Base-by-base conservation (phyloP, 1,140 invertebrate genomes). In the Oedothorax gibbosus region DNA sequence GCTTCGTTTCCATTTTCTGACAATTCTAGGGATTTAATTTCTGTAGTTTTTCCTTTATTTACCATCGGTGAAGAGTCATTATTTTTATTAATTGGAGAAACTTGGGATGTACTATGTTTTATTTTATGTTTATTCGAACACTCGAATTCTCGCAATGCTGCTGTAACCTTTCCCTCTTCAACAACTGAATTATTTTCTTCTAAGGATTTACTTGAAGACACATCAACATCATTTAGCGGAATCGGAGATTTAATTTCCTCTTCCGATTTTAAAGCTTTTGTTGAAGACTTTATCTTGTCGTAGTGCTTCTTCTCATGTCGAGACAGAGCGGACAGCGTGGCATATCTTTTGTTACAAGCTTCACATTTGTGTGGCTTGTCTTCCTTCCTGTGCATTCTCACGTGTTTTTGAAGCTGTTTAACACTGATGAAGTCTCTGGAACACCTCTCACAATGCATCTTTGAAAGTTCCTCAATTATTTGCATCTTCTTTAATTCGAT, bases 231-330 rank as follows among this genome's bases (percentile, higher is more conserved):
- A n/a, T n/a, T 51, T 5, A 53, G 18, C 1, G 49, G 12, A 35
- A 35, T 35, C 10, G 50, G 20, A 0, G 15, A 53, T 53, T 51
- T 53, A 15, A 53, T 71, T 51, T 71, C 51, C 9, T 49, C 54
- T 15, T 15, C 9, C 3, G 72, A 75, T 3, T 57, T 57, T 7
- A 21, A 50, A 18, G 35, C 35, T 7, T 71, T 49, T n/a, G 5
- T n/a, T 14, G 68, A 6, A 49, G 21, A 15, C 11, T 15, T 18
- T 15, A 15, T 75, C 18, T 8, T 62, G 12, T 6, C 57, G 12
- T 15, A 15, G 14, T 83, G 81, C 21, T 57, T 83, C 21, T 75
- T 83, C 18, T 83, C 81, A 20, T 83, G 81, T 20, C 68, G 64
- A 21, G 51, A 62, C 7, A 83, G n/a, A 50, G 20, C n/a, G 9